Conservation (phyloP, 2,888 invertebrate species). For the Eupithecia exiguata region DNA sequence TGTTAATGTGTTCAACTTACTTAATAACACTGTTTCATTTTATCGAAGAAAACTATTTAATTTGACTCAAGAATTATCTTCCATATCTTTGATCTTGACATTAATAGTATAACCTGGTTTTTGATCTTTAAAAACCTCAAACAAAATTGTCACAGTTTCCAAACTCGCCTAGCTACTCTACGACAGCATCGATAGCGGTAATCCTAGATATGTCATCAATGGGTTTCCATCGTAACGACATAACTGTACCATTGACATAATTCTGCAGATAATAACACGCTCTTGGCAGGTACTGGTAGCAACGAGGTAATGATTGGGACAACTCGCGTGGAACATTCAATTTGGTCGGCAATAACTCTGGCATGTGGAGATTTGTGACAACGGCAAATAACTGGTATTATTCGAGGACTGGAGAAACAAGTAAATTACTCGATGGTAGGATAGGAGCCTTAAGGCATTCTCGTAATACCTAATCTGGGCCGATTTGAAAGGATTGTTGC, state of each 20-base stretch:
- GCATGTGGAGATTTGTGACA: conserved; percentile 5
- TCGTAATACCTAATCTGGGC: background rate
- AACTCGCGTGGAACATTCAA: conserved; percentile 39
- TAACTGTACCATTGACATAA: conserved; percentile 52
- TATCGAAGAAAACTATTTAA: background rate
- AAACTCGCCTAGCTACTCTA: background rate
- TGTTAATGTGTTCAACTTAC: conserved; percentile 5
- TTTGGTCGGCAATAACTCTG: conserved; percentile 16
- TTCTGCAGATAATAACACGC: conserved; percentile 44
- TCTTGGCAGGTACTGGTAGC: conserved; percentile 14
- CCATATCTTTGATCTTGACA: background rate
- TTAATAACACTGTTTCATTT: conserved; percentile 1
- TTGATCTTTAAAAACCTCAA: background rate
- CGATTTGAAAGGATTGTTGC: background rate
- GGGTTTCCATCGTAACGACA: conserved; percentile 45
- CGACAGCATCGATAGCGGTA: conserved; percentile 39
- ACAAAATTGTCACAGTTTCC: background rate
- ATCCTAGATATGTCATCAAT: conserved; percentile 46
- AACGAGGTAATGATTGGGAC: conserved; percentile 34
- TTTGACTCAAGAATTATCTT: background rate
- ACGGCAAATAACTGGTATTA: background rate
- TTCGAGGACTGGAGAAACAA: background rate
- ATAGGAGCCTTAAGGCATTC: background rate
- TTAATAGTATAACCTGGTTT: background rate
- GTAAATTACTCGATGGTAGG: background rate